Evolutionary conservation across 2,888 invertebrate genomes (phyloP).

Genomic region (Cacoxenus indagator): DNA sequence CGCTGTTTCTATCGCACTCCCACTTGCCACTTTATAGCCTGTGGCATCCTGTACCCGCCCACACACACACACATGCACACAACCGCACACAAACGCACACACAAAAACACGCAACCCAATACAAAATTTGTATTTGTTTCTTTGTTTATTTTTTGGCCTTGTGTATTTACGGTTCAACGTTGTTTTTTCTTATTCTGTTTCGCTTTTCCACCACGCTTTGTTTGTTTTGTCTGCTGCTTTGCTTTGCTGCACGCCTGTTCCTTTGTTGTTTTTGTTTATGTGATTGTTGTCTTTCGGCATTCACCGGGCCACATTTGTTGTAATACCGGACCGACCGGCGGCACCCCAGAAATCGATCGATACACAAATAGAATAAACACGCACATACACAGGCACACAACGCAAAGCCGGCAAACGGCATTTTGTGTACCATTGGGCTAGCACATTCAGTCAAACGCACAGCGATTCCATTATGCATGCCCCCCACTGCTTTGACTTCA

Average conservation of each 20-base stretch:
- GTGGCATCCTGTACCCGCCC: background rate
- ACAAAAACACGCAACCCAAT: background rate
- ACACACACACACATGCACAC: constrained; percentile 15
- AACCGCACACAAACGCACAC: background rate
- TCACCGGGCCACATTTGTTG: constrained; percentile 20
- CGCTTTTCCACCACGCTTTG: constrained; percentile 24
- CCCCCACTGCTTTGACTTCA: too few relatives aligned
- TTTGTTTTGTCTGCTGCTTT: constrained; percentile 16
- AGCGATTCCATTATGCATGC: background rate
- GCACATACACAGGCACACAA: background rate
- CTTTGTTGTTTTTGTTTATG: constrained; percentile 46
- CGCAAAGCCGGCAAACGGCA: background rate
- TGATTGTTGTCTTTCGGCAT: constrained; percentile 25
- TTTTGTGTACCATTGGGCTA: background rate
- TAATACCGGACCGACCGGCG: background rate
- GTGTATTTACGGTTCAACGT: constrained; percentile 25
- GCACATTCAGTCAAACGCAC: background rate
- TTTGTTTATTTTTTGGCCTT: constrained; percentile 23
- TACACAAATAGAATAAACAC: background rate
- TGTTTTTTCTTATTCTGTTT: constrained; percentile 17
- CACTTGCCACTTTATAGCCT: background rate
- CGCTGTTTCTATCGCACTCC: background rate
- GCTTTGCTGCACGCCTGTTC: constrained; percentile 49
- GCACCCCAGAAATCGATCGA: background rate
- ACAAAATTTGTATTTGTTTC: constrained; percentile 11